Conservation (phyloP, 2,888 invertebrate genomes). For the Ornithoptera alexandrae region DNA sequence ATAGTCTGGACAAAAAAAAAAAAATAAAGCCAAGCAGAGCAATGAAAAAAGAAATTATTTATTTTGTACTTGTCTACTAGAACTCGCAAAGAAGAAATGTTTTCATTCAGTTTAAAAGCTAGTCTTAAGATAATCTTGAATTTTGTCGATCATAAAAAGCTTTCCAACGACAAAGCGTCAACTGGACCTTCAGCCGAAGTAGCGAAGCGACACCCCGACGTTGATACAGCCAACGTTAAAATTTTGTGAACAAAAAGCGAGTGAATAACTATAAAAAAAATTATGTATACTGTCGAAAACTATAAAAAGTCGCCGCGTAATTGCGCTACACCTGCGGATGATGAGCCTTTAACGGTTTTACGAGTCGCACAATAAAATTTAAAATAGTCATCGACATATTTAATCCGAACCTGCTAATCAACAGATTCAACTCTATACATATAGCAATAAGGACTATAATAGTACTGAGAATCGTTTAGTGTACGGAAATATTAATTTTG, state of each 20-base stretch:
- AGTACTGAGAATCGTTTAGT: background rate
- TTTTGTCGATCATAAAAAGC: too few relatives aligned
- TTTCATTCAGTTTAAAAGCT: too few relatives aligned
- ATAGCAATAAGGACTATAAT: conserved; percentile 24
- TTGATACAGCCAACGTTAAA: background rate
- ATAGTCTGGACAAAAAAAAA: too few relatives aligned
- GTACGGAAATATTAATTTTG: conserved; percentile 15
- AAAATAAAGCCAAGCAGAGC: too few relatives aligned
- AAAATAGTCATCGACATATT: conserved; percentile 35
- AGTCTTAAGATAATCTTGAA: too few relatives aligned
- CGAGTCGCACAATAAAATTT: conserved; percentile 47
- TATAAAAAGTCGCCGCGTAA: conserved; percentile 47
- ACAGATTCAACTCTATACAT: conserved; percentile 31
- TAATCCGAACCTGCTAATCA: too few relatives aligned
- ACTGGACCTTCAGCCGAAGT: too few relatives aligned
- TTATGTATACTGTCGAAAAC: conserved; percentile 35
- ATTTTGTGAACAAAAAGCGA: conserved; percentile 16
- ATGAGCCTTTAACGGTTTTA: conserved; percentile 54
- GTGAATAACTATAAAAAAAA: conserved; percentile 25
- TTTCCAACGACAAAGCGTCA: too few relatives aligned
- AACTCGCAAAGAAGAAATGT: too few relatives aligned
- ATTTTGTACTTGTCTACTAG: too few relatives aligned
- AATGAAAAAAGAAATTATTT: too few relatives aligned
- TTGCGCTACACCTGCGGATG: conserved; percentile 51
- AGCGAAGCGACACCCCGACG: too few relatives aligned